These are phyloP conservation scores for Leptocoma aspasia DNA, from an alignment of 2,113 vertebrate genomes.

Conservation along the genomic window DNA sequence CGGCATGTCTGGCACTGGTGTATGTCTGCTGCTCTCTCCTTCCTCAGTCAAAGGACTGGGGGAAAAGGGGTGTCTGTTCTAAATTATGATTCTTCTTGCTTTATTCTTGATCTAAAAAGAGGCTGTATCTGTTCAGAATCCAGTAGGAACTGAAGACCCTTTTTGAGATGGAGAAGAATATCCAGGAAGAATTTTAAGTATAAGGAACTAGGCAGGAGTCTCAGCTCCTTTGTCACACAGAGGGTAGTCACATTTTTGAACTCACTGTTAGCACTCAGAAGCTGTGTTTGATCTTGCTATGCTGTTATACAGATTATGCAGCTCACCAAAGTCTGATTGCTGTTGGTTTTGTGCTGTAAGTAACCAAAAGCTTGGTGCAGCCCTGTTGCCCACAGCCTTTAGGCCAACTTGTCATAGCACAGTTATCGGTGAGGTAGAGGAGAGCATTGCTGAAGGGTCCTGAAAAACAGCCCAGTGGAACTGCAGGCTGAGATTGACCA, in stretches of 20 bases:
- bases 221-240: not conserved
- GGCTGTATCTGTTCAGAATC: not conserved
- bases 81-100: not conserved
- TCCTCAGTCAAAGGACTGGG: not conserved
- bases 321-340: not conserved
- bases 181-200: not conserved
- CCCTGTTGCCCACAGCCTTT: not conserved
- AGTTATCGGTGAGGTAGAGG: not conserved
- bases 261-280: not conserved
- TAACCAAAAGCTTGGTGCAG: not conserved
- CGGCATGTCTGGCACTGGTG: not conserved
- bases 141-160: not conserved
- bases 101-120: not conserved
- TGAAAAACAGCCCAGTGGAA: not conserved
- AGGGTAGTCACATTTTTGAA: not conserved
- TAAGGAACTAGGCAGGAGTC: not conserved
- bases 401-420: accelerated
- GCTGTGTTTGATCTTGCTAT: not conserved
- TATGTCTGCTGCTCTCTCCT: not conserved
- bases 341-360: not conserved
- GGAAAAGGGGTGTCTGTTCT: not conserved
- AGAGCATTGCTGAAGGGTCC: not conserved
- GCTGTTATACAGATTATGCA: not conserved
- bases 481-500: no score
- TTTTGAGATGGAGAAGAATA: not conserved